Base-by-base conservation (phyloP, 1,140 invertebrate species). In the Eubasilissa regina region DNA sequence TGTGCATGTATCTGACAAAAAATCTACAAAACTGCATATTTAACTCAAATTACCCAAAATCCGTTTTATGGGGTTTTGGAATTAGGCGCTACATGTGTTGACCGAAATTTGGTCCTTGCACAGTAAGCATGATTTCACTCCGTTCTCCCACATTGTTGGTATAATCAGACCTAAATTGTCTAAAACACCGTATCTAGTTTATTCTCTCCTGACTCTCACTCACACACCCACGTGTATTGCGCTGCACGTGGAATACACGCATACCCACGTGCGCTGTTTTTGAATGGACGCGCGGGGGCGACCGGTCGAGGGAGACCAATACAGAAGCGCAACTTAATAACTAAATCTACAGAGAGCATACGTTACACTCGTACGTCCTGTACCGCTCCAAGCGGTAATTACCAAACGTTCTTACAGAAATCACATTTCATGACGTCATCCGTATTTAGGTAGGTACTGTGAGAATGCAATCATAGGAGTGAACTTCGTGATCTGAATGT, bases 241-340 rank as follows among this genome's bases (percentile, higher is more conserved):
- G n/a, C n/a, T 9, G 17, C 55, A 58, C 55, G 55, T 58, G 55
- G 8, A 15, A 8, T 64, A 64, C 66, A 51, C 66, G n/a, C 66
- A 19, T 47, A 7, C 66, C 66, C 66, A 70, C 66, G 66, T 70
- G 66, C 45, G 66, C 15, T 13, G 15, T 25, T 53, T 35, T 8
- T 70, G 66, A 70, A 70, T 70, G 66, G 45, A 51, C 25, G 55
- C 12, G 55, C 19, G 60, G 21, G 60, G 60, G 21, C 60, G 35
- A n/a, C 11, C 48, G 47, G 12, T 11, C 15, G 44, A 70, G 47
- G 66, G 25, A 12, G 51, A 21, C 66, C 35, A 48, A 9, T 53
- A 51, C 66, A 70, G 66, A 70, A 70, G 66, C 66, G 4, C 66
- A 45, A 51, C 11, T 70, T 70, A 70, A 70, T 70, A 70, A 70